A percentile compares a stretch with the other conserved stretches of the same genome.
Conservation (phyloP, 2,888 invertebrate genomes). For the Sicus ferrugineus region DNA sequence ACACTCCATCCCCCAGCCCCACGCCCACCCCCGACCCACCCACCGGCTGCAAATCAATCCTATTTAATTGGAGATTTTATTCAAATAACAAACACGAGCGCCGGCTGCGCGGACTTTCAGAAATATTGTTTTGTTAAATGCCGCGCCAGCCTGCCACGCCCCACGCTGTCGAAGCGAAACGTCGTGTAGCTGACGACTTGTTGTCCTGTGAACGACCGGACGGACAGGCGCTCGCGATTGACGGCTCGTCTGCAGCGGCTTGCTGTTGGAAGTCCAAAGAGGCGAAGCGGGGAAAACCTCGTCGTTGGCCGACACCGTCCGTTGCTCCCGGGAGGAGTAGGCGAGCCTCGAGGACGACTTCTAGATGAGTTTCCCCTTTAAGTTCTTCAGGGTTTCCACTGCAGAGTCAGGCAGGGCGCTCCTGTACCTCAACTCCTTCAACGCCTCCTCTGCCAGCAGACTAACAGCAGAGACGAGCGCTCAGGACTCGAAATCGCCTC, state of each 20-base stretch:
- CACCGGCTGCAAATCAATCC: conserved; percentile 52
- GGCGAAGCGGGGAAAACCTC: not conserved
- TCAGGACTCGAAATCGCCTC: too few species aligned
- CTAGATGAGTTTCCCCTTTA: too few species aligned
- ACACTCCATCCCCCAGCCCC: too few species aligned
- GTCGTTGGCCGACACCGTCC: not conserved
- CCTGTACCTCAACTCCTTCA: too few species aligned
- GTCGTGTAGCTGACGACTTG: conserved; percentile 14
- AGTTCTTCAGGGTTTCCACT: too few species aligned
- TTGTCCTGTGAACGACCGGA: not conserved
- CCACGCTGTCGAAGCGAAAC: too few species aligned
- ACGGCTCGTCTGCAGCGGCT: conserved; percentile 16
- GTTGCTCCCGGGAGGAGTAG: not conserved
- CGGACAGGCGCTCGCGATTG: conserved; percentile 11
- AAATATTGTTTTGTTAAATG: conserved; percentile 52
- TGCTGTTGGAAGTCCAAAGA: conserved; percentile 1
- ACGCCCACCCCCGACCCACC: not conserved
- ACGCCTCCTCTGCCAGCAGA: too few species aligned
- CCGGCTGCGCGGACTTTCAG: conserved; percentile 46
- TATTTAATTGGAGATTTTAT: conserved; percentile 59
- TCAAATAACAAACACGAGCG: conserved; percentile 51
- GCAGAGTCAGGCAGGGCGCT: too few species aligned
- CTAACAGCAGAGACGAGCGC: too few species aligned
- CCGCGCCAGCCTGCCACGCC: conserved; percentile 22
- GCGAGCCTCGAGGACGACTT: too few species aligned